Evolutionary conservation across 2,113 vertebrate genomes (phyloP).

Genomic region (Dipodomys merriami): DNA sequence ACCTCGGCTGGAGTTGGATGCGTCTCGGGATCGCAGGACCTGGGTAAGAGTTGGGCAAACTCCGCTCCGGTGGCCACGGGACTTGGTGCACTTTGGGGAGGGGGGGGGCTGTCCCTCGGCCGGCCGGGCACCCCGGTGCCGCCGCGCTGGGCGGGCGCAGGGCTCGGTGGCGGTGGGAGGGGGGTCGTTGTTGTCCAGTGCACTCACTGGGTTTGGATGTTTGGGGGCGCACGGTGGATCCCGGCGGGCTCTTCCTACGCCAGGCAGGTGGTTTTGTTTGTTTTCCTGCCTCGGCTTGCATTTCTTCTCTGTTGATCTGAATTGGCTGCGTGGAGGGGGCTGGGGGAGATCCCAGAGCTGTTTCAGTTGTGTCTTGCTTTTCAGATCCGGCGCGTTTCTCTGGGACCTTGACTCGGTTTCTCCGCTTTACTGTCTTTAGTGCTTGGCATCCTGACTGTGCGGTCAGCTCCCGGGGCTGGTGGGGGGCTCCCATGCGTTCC

Average conservation of each 20-base stretch:
- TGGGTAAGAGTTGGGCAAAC: constrained; percentile 67
- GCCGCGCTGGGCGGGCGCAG: background rate
- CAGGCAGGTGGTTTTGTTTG: background rate
- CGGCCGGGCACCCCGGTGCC: background rate
- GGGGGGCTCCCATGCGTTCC: background rate
- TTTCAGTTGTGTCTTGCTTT: background rate
- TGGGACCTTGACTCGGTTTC: constrained; percentile 20
- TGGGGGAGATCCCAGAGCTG: background rate
- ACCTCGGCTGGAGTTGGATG: background rate
- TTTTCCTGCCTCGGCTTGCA: background rate
- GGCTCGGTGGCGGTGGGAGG: background rate
- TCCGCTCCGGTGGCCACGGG: background rate
- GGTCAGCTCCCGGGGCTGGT: background rate
- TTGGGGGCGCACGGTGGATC: background rate
- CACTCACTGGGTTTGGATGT: background rate
- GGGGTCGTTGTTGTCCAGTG: background rate
- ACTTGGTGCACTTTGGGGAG: background rate
- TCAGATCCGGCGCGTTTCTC: background rate
- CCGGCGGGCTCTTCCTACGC: background rate
- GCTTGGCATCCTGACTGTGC: background rate
- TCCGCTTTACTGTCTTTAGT: constrained; percentile 56
- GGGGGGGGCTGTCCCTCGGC: background rate
- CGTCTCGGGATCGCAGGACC: background rate
- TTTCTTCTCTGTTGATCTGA: background rate
- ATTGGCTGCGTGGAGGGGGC: background rate